phyloP scores from a whole-genome alignment of 1,140 invertebrate species.

The Hyphantria cunea region DNA sequence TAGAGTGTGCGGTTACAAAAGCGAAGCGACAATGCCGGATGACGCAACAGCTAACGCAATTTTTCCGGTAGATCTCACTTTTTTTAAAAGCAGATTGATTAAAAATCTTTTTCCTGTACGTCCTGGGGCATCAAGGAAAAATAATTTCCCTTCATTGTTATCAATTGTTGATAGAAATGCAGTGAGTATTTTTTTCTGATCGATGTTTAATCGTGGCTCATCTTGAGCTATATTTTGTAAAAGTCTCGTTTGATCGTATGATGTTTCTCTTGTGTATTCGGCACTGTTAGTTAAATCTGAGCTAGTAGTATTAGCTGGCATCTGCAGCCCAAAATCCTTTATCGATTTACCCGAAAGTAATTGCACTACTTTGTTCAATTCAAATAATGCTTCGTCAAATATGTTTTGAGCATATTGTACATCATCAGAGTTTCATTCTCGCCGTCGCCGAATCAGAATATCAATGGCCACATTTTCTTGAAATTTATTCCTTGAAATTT shows the following conservation, averaged over 20 bases:
- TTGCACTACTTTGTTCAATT: conserved; percentile 45
- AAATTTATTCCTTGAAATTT: conserved; percentile 21
- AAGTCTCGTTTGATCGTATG: conserved; percentile 41
- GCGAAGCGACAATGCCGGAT: conserved; percentile 82
- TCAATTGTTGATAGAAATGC: conserved; percentile 32
- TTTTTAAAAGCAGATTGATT: conserved; percentile 39
- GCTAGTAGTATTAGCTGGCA: conserved; percentile 36
- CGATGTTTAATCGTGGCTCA: conserved; percentile 36
- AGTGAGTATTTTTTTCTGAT: conserved; percentile 35
- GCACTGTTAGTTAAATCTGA: conserved; percentile 32
- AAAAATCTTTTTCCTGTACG: conserved; percentile 30
- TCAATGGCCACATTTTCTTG: conserved; percentile 42
- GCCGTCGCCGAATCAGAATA: conserved; percentile 39
- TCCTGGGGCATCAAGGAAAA: conserved; percentile 13
- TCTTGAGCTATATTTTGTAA: conserved; percentile 43
- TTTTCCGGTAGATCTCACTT: conserved; percentile 52
- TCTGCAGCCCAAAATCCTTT: conserved; percentile 14
- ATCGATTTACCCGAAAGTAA: conserved; percentile 38
- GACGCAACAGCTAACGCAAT: conserved; percentile 81
- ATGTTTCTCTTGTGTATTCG: conserved; percentile 39
- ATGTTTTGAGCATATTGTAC: conserved; percentile 43
- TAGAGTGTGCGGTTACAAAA: conserved; percentile 82
- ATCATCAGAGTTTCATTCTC: conserved; percentile 38
- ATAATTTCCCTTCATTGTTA: conserved; percentile 33
- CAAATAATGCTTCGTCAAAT: conserved; percentile 45